Conservation (phyloP, 2,888 invertebrate genomes). For the Holacanthella duospinosa region DNA sequence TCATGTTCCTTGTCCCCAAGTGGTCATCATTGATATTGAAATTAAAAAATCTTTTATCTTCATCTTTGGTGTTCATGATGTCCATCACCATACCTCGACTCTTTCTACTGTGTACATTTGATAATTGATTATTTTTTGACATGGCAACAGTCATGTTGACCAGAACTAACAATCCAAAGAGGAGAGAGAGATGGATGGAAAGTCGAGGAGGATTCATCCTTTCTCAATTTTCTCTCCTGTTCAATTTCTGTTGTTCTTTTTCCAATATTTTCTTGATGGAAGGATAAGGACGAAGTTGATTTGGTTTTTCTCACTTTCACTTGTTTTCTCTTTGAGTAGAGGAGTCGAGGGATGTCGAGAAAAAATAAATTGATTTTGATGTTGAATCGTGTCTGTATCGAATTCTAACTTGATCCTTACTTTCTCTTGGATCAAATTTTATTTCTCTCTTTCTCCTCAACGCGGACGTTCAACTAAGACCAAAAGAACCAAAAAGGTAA, state of each 20-base stretch:
- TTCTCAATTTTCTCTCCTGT: neutral
- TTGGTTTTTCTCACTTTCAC: slow-evolving; percentile 3
- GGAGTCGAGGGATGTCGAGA: neutral
- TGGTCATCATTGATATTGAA: neutral
- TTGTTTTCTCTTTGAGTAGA: neutral
- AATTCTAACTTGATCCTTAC: neutral
- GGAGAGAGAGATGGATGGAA: no score
- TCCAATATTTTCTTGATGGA: neutral
- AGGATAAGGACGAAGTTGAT: neutral
- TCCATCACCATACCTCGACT: no score
- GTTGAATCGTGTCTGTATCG: slow-evolving; percentile 1
- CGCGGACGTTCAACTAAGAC: neutral
- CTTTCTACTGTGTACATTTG: neutral
- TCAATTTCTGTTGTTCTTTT: neutral
- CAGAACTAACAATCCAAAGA: neutral
- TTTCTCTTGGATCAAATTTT: neutral
- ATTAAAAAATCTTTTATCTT: neutral
- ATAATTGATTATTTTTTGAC: neutral
- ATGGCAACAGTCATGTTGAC: neutral
- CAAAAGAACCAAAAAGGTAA: neutral
- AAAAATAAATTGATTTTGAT: slow-evolving; percentile 5
- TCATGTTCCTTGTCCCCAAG: no score
- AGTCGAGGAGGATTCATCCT: no score
- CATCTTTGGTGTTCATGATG: neutral
- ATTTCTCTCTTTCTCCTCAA: neutral